These are phyloP conservation scores for Ceyx erithaca DNA, from an alignment of 2,797 vertebrate species.

Conservation along the genomic window DNA sequence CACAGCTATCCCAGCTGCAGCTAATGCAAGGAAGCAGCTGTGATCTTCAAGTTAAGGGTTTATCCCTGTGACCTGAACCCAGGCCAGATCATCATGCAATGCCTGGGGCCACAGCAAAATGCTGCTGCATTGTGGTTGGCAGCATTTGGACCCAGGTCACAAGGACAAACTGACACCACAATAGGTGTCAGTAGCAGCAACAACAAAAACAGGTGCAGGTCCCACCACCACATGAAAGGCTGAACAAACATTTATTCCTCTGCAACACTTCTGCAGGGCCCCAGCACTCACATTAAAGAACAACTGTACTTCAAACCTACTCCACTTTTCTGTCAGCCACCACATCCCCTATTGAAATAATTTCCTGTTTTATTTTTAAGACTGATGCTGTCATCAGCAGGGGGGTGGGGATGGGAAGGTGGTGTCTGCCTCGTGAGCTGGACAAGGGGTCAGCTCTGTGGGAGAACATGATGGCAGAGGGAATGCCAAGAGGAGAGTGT, in stretches of 20 bases:
- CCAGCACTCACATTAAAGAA: not conserved
- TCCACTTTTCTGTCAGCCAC: slow-evolving; percentile 27
- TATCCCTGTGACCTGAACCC: fast-evolving
- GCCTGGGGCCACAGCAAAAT: fast-evolving
- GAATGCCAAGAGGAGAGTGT: fast-evolving
- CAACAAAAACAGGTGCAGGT: not conserved
- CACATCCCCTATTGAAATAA: slow-evolving; percentile 61
- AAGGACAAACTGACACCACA: not conserved
- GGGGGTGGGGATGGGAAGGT: slow-evolving; percentile 12
- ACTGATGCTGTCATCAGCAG: not conserved
- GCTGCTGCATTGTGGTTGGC: fast-evolving
- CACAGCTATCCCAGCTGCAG: not conserved
- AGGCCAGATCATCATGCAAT: not conserved
- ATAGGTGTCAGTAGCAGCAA: not conserved
- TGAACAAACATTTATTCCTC: not conserved
- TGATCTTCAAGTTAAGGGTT: not conserved
- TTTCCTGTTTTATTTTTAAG: slow-evolving; percentile 72
- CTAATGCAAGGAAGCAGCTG: not conserved
- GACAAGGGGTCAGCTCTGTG: fast-evolving
- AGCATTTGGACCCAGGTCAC: not conserved
- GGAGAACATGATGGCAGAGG: fast-evolving
- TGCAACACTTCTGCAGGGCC: not conserved
- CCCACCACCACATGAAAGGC: not conserved
- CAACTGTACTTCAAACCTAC: not conserved
- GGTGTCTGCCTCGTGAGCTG: not conserved